Percentiles rank a stretch among this genome's conserved stretches.
Conservation (phyloP, 1,140 invertebrate species). For the Pseudomyrmex dendroicus region DNA sequence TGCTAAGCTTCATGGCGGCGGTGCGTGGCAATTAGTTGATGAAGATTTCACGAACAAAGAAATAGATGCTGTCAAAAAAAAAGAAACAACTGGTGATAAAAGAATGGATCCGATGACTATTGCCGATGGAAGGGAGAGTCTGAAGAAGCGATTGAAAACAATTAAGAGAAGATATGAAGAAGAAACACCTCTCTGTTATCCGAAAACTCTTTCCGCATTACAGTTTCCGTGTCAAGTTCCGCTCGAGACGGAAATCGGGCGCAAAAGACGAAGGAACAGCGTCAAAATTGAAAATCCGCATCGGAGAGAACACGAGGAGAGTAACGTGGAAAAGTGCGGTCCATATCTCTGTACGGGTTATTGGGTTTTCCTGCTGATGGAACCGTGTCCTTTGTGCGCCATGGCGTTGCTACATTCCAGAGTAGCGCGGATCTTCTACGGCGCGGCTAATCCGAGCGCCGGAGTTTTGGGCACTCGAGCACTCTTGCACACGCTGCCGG, state of each 20-base stretch:
- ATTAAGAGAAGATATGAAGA: constrained; percentile 76
- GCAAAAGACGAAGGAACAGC: constrained; percentile 52
- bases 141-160: constrained; percentile 1
- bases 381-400: constrained; percentile 97
- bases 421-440: constrained; percentile 93
- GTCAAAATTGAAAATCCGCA: not conserved
- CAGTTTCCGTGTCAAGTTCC: constrained; percentile 58
- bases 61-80: not conserved
- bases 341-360: constrained; percentile 96
- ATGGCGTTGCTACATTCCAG: constrained; percentile 97
- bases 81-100: not conserved
- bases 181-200: constrained; percentile 76
- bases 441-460: constrained; percentile 83
- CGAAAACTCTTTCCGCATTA: constrained; percentile 68
- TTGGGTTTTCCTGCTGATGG: constrained; percentile 92
- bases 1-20: constrained; percentile 92
- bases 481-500: constrained; percentile 91
- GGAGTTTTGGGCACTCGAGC: constrained; percentile 91
- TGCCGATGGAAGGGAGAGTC: not conserved
- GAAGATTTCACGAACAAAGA: not conserved
- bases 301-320: not conserved
- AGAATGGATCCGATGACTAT: not conserved
- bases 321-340: constrained; percentile 80
- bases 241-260: constrained; percentile 1
- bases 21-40: constrained; percentile 87